These are phyloP conservation scores for Esox masquinongy DNA, from an alignment of 2,797 vertebrate species.

Conservation along the genomic window DNA sequence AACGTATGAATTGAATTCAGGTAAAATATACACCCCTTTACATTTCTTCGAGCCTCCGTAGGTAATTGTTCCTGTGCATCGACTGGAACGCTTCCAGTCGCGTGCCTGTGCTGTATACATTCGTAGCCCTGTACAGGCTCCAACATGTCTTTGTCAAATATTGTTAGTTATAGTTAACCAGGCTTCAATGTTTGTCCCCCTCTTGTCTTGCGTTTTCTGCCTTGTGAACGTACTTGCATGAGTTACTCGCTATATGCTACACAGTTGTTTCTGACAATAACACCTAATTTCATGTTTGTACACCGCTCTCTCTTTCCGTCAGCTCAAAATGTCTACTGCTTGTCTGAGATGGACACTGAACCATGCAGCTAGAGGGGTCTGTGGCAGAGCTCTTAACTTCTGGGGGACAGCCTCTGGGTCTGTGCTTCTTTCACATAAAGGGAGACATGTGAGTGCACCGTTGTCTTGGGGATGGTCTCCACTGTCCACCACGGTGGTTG, in stretches of 20 bases:
- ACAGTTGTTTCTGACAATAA: not conserved
- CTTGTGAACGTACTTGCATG: not conserved
- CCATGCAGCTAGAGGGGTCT: constrained; percentile 55
- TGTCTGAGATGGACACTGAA: constrained; percentile 71
- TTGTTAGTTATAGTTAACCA: not conserved
- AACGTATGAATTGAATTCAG: not conserved
- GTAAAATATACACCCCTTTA: not conserved
- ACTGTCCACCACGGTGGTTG: constrained; percentile 58
- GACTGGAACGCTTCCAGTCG: not conserved
- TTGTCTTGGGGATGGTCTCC: constrained; percentile 42
- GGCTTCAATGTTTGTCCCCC: not conserved
- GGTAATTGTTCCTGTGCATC: not conserved
- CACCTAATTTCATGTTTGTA: not conserved
- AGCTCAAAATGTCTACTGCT: constrained; percentile 77
- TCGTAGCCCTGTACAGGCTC: not conserved
- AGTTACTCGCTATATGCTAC: not conserved
- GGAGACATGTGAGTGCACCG: constrained; percentile 11
- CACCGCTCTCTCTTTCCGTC: constrained; percentile 6
- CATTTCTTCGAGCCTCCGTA: not conserved
- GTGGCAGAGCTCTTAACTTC: constrained; percentile 37
- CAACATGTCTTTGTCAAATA: not conserved
- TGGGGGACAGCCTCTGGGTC: constrained; percentile 26
- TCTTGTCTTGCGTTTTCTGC: not conserved
- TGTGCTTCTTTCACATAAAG: constrained; percentile 16
- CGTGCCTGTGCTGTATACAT: not conserved